A percentile compares a stretch with the other conserved stretches of the same genome.
These are phyloP conservation scores for Oxycera nigricornis DNA, from an alignment of 2,888 invertebrate genomes.

Conservation along the genomic window DNA sequence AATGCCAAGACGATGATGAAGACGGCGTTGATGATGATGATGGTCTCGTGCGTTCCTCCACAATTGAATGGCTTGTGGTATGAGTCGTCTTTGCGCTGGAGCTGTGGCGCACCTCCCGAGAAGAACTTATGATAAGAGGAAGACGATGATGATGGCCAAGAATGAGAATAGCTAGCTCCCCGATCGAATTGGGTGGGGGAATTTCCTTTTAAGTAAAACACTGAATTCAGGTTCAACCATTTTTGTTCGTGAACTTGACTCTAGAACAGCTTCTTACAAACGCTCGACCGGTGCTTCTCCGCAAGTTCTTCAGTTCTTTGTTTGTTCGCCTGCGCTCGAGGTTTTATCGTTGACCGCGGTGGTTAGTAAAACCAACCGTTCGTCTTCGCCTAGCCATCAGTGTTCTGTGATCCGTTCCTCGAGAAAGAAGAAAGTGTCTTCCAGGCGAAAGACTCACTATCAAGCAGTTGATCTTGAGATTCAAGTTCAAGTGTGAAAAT, in stretches of 20 bases:
- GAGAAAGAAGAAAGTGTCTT: conserved; percentile 32
- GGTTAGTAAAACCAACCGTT: conserved; percentile 25
- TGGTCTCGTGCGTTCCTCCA: conserved; percentile 27
- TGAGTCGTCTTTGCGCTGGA: neutral
- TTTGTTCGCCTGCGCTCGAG: too few species aligned
- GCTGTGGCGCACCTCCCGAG: conserved; percentile 7
- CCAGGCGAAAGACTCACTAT: neutral
- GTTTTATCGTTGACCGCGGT: conserved; percentile 8
- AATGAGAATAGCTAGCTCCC: conserved; percentile 36
- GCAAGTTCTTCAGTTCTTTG: conserved; percentile 31
- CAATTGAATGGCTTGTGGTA: conserved; percentile 20
- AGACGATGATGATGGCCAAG: conserved; percentile 22
- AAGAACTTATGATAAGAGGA: conserved; percentile 35
- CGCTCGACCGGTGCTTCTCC: conserved; percentile 26
- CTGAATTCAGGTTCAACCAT: conserved; percentile 56
- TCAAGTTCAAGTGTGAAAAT: conserved; percentile 2
- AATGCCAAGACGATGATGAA: conserved; percentile 7
- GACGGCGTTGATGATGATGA: conserved; percentile 28
- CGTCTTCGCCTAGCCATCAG: conserved; percentile 20
- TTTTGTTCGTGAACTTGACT: conserved; percentile 59
- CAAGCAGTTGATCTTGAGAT: neutral
- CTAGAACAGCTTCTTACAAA: conserved; percentile 50
- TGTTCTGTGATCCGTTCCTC: conserved; percentile 36
- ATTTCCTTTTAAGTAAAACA: conserved; percentile 58
- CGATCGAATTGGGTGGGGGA: conserved; percentile 48